Conservation (phyloP, 2,113 vertebrate species). For the Salvelinus alpinus region DNA sequence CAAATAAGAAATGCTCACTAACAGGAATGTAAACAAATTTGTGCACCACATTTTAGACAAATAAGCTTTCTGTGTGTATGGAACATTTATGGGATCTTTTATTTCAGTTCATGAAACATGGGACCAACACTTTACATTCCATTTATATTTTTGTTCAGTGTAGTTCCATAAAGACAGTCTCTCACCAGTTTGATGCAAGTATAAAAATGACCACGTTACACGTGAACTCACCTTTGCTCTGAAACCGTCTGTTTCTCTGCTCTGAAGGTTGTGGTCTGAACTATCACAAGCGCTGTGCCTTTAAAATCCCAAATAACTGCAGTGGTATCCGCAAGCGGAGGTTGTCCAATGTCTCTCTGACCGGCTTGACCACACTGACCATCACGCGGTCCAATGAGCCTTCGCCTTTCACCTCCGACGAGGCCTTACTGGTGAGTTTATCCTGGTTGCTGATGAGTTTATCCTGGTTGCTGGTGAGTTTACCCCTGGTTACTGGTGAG, state of each 20-base stretch:
- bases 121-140: too few species aligned
- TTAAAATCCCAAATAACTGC: slow-evolving; percentile 98
- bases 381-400: slow-evolving; percentile 81
- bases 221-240: background rate
- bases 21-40: too few species aligned
- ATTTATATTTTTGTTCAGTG: too few species aligned
- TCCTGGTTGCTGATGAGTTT: too few species aligned
- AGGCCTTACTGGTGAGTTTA: slow-evolving; percentile 85
- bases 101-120: too few species aligned
- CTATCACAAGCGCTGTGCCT: slow-evolving; percentile 97
- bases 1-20: too few species aligned
- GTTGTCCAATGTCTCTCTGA: slow-evolving; percentile 90
- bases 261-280: slow-evolving; percentile 91
- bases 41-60: too few species aligned
- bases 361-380: slow-evolving; percentile 79
- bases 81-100: too few species aligned
- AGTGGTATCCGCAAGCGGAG: slow-evolving; percentile 89
- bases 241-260: background rate
- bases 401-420: slow-evolving; percentile 75
- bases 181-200: background rate
- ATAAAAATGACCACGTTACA: background rate
- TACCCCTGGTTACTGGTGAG: too few species aligned
- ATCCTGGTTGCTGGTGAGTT: too few species aligned
- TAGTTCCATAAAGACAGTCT: background rate
- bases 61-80: too few species aligned